These are phyloP conservation scores for Montipora foliosa DNA, from an alignment of 64 coral and sea anemone species.

Conservation along the genomic window DNA sequence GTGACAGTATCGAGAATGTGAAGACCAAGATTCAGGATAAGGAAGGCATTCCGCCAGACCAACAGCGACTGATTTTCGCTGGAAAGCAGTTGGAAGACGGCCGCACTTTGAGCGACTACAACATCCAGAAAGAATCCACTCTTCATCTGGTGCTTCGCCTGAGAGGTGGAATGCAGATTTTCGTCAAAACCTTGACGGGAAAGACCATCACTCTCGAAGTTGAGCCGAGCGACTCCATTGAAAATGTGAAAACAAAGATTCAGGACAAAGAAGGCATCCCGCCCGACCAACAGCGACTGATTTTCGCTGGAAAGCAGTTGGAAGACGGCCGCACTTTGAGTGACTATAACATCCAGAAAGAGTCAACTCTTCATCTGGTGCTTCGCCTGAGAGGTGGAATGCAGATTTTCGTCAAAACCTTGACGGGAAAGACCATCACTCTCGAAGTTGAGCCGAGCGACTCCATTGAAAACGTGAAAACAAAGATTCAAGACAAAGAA, in stretches of 20 bases:
- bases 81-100: slow-evolving; percentile 76
- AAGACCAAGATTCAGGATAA: slow-evolving; percentile 82
- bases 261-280: slow-evolving; percentile 85
- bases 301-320: slow-evolving; percentile 75
- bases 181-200: slow-evolving; percentile 77
- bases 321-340: slow-evolving; percentile 76
- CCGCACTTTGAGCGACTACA: slow-evolving; percentile 61
- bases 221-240: slow-evolving; percentile 74
- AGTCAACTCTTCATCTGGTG: slow-evolving; percentile 67
- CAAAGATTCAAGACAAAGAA: slow-evolving; percentile 78
- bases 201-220: slow-evolving; percentile 81
- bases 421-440: slow-evolving; percentile 72
- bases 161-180: slow-evolving; percentile 74
- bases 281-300: slow-evolving; percentile 68
- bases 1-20: slow-evolving; percentile 86
- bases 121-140: slow-evolving; percentile 77
- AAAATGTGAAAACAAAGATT: slow-evolving; percentile 78
- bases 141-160: slow-evolving; percentile 50
- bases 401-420: slow-evolving; percentile 78
- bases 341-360: slow-evolving; percentile 78
- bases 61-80: slow-evolving; percentile 74
- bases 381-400: slow-evolving; percentile 66
- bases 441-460: slow-evolving; percentile 68
- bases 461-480: slow-evolving; percentile 75
- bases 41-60: slow-evolving; percentile 66